Evolutionary conservation across 2,888 invertebrate genomes (phyloP).

Genomic region (Elegia similella): DNA sequence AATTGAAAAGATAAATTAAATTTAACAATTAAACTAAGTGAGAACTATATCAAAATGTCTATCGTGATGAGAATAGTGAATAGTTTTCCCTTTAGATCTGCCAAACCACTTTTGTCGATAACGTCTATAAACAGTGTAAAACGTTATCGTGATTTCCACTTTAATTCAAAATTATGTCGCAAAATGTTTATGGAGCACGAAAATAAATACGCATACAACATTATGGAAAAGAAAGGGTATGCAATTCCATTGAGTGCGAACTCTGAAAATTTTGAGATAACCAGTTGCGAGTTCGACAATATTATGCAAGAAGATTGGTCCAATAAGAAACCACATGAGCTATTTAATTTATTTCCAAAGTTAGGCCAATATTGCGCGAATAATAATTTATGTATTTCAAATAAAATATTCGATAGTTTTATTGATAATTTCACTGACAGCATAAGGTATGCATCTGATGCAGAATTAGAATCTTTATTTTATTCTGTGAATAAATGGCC

Average conservation of each 20-base stretch:
- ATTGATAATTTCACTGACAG: constrained; percentile 73
- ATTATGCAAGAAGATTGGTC: constrained; percentile 49
- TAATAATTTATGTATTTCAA: constrained; percentile 56
- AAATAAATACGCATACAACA: constrained; percentile 61
- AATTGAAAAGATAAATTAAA: no score
- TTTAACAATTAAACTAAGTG: no score
- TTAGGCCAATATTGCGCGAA: constrained; percentile 55
- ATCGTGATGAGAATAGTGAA: neutral
- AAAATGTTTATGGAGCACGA: constrained; percentile 68
- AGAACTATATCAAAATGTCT: neutral
- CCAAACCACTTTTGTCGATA: neutral
- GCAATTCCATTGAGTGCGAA: constrained; percentile 37
- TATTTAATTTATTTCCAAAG: constrained; percentile 52
- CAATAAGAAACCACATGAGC: constrained; percentile 40
- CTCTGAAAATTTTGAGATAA: constrained; percentile 24
- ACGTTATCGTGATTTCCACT: constrained; percentile 33
- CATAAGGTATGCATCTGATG: constrained; percentile 77
- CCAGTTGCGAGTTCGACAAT: constrained; percentile 43
- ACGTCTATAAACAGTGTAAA: neutral
- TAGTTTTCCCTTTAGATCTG: neutral
- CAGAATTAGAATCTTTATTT: constrained; percentile 80
- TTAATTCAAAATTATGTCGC: constrained; percentile 33
- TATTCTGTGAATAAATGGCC: constrained; percentile 77
- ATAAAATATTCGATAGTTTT: constrained; percentile 61
- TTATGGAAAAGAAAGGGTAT: constrained; percentile 64